Conservation (phyloP, 2,113 vertebrate genomes). For the Sphaerodactylus townsendi region DNA sequence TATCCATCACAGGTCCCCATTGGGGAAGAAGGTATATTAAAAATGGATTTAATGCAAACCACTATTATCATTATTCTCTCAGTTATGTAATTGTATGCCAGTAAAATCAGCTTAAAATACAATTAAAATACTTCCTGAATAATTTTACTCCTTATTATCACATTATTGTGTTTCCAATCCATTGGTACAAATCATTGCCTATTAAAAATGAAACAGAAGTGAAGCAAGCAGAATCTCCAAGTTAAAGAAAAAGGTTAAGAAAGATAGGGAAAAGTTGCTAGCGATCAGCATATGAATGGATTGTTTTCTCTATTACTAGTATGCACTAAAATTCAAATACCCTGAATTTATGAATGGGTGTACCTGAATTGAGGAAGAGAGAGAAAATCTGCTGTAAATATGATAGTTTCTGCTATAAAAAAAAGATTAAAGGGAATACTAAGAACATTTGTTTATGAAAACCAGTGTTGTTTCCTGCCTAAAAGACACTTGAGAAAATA, state of each 20-base stretch:
- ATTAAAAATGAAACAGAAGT: background rate
- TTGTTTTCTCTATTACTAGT: background rate
- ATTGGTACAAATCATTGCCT: background rate
- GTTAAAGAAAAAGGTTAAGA: background rate
- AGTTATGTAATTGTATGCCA: background rate
- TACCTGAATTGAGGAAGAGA: background rate
- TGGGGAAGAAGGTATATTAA: no score
- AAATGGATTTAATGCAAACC: background rate
- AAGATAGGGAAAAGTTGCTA: no score
- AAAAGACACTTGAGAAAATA: no score
- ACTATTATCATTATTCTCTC: background rate
- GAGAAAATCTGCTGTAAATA: background rate
- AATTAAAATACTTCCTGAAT: conserved; percentile 9
- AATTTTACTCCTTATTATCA: background rate
- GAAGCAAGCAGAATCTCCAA: background rate
- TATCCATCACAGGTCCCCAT: no score
- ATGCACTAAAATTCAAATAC: background rate
- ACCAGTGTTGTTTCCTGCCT: no score
- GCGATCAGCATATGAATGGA: background rate
- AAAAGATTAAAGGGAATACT: no score
- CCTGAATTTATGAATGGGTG: accelerated
- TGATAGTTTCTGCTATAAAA: background rate
- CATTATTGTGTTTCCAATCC: background rate
- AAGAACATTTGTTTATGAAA: no score
- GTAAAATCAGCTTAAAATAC: background rate